Conservation (phyloP, 2,113 vertebrate genomes). For the Riparia riparia region DNA sequence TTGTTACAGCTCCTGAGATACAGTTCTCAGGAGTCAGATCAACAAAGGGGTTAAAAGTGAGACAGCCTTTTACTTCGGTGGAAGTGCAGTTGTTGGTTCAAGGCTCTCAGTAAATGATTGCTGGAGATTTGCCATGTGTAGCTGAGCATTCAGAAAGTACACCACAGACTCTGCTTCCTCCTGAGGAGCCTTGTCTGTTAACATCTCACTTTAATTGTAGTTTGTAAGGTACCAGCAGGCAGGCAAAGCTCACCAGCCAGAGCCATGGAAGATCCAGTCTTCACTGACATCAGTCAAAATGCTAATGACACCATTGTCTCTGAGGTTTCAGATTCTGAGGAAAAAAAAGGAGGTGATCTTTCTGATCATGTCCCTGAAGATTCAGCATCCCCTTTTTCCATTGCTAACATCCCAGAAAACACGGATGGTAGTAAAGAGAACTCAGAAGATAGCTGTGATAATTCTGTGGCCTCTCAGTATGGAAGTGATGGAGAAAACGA, state of each 20-base stretch:
- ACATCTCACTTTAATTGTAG: background rate
- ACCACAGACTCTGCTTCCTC: constrained; percentile 26
- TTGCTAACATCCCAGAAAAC: background rate
- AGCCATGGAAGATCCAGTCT: constrained; percentile 72
- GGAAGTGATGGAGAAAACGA: background rate
- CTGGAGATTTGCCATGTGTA: constrained; percentile 68
- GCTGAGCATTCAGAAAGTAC: constrained; percentile 48
- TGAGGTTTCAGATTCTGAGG: background rate
- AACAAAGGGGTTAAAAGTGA: constrained; percentile 72
- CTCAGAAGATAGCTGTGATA: background rate
- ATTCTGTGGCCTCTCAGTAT: constrained; percentile 7
- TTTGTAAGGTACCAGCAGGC: background rate
- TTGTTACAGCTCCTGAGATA: background rate
- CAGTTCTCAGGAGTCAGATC: background rate
- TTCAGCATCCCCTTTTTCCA: background rate
- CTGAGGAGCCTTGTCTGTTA: background rate
- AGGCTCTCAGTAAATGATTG: constrained; percentile 80
- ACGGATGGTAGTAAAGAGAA: constrained; percentile 1
- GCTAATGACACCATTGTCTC: background rate
- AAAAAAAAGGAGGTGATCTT: background rate
- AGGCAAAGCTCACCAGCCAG: background rate
- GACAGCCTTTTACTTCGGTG: constrained; percentile 30
- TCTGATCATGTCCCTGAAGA: constrained; percentile 5
- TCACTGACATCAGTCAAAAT: constrained; percentile 34
- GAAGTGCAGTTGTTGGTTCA: constrained; percentile 68